These are phyloP conservation scores for Lutraria lutraria DNA, from an alignment of 2,888 invertebrate species.

Conservation along the genomic window DNA sequence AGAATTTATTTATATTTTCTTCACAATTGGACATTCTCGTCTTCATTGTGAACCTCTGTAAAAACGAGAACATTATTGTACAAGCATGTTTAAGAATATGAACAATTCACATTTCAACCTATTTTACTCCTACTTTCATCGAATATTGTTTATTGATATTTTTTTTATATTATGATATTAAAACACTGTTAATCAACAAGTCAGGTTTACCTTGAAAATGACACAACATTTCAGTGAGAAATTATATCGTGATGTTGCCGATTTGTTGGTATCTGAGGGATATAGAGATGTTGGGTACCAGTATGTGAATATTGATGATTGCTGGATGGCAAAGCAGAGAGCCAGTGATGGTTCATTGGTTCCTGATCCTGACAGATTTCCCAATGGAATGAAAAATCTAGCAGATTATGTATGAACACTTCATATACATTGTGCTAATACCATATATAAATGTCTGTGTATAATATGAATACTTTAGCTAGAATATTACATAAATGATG, in stretches of 20 bases:
- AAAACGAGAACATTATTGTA: too few relatives aligned
- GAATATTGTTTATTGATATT: too few relatives aligned
- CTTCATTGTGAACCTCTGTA: too few relatives aligned
- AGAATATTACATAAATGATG: background rate
- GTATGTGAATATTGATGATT: conserved; percentile 91
- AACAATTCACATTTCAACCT: too few relatives aligned
- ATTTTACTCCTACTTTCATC: too few relatives aligned
- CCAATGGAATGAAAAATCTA: conserved; percentile 95
- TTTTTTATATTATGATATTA: too few relatives aligned
- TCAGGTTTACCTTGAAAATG: background rate
- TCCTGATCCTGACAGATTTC: conserved; percentile 95
- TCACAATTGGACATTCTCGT: too few relatives aligned
- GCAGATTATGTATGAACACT: conserved; percentile 93
- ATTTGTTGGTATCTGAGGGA: conserved; percentile 91
- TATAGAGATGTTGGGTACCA: conserved; percentile 96
- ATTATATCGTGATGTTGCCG: conserved; percentile 86
- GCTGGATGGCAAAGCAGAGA: conserved; percentile 95
- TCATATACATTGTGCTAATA: background rate
- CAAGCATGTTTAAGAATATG: too few relatives aligned
- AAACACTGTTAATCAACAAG: background rate
- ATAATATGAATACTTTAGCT: background rate
- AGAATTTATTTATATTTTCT: too few relatives aligned
- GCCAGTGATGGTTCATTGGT: conserved; percentile 91
- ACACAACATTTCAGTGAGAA: conserved; percentile 84
- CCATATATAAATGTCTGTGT: background rate